Conservation (phyloP, 2,113 vertebrate species). For the Prunella fulvescens region DNA sequence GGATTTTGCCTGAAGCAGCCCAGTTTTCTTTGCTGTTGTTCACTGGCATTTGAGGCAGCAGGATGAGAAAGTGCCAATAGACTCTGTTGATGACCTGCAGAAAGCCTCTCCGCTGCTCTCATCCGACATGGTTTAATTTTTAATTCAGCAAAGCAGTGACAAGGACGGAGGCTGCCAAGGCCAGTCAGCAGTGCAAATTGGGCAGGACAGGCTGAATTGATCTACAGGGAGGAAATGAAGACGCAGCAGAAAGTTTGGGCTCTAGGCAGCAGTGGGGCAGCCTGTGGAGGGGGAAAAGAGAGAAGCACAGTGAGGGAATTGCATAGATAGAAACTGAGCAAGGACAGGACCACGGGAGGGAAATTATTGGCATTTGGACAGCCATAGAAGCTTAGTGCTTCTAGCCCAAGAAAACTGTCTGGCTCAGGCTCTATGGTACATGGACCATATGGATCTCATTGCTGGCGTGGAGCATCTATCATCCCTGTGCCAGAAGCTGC, state of each 20-base stretch:
- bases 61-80: slow-evolving; percentile 22
- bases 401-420: neutral
- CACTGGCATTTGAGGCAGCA: neutral
- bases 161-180: slow-evolving; percentile 49
- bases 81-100: neutral
- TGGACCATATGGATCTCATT: neutral
- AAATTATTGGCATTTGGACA: neutral
- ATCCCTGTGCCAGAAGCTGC: neutral
- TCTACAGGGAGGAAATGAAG: slow-evolving; percentile 59
- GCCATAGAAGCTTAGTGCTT: neutral
- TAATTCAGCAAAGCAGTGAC: slow-evolving; percentile 59
- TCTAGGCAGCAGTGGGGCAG: neutral
- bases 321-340: neutral
- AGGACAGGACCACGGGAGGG: neutral
- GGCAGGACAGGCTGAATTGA: slow-evolving; percentile 61
- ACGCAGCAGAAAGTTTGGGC: slow-evolving; percentile 43
- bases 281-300: neutral
- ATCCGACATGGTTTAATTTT: slow-evolving; percentile 54
- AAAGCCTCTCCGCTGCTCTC: neutral
- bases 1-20: neutral
- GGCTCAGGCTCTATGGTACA: neutral
- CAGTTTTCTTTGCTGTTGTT: neutral
- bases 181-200: slow-evolving; percentile 40
- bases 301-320: neutral
- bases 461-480: neutral